Evolutionary conservation across 2,888 invertebrate species (phyloP).

Genomic region (Fragum sueziense): DNA sequence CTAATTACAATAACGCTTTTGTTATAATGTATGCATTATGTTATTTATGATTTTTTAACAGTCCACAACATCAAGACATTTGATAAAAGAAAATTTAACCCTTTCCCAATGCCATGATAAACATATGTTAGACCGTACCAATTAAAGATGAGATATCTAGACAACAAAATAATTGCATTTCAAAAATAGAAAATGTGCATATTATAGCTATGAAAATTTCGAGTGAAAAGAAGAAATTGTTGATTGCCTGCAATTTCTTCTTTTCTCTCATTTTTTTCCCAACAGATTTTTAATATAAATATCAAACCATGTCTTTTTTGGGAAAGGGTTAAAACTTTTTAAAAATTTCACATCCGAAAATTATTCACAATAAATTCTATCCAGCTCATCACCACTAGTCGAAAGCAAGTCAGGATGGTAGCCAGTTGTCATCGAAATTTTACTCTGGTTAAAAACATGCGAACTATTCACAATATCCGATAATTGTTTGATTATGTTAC

Average conservation of each 20-base stretch:
- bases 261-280: neutral
- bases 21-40: no score
- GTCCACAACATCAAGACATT: no score
- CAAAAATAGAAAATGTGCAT: no score
- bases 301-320: neutral
- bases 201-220: neutral
- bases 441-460: conserved; percentile 61
- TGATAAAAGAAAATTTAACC: no score
- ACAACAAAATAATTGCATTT: no score
- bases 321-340: neutral
- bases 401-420: conserved; percentile 22
- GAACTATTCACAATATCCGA: conserved; percentile 69
- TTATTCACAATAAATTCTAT: conserved; percentile 42
- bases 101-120: no score
- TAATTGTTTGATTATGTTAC: conserved; percentile 70
- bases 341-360: neutral
- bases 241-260: neutral
- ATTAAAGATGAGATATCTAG: no score
- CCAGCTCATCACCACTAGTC: conserved; percentile 53
- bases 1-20: no score
- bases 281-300: neutral
- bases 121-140: no score
- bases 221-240: neutral
- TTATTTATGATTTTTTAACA: no score
- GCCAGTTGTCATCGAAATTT: neutral